Conservation (phyloP, 2,797 vertebrate species). For the Lycodopsis pacificus region DNA sequence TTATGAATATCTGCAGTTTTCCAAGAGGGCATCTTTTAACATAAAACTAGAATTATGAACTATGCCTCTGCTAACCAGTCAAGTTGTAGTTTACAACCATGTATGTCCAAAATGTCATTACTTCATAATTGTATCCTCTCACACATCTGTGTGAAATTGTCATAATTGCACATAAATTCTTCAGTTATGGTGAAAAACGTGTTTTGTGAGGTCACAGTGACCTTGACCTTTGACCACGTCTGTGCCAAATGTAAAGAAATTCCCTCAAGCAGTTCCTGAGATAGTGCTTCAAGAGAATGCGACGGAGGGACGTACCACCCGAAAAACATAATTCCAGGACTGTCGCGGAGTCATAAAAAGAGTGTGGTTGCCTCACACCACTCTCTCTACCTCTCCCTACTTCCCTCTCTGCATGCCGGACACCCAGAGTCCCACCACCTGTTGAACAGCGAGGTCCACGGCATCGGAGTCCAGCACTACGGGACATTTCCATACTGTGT, state of each 20-base stretch:
- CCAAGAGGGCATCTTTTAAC: not conserved
- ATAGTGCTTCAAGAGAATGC: not conserved
- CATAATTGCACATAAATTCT: not conserved
- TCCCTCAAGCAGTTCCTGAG: not conserved
- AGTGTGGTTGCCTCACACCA: not conserved
- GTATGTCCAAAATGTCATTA: too few species aligned
- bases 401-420: constrained; percentile 36
- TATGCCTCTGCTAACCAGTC: not conserved
- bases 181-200: not conserved
- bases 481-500: constrained; percentile 42
- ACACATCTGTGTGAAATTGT: too few species aligned
- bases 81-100: not conserved
- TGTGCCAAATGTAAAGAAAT: not conserved
- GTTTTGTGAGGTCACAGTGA: not conserved
- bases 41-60: not conserved
- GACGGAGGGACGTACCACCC: not conserved
- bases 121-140: too few species aligned
- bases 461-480: constrained; percentile 26
- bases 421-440: constrained; percentile 64
- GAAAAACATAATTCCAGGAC: not conserved
- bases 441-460: constrained; percentile 57
- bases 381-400: not conserved
- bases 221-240: not conserved
- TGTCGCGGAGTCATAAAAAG: not conserved
- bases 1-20: not conserved